Evolutionary conservation across 37 sponge, comb jelly and placozoan species (phyloP).

Genomic region (Chondrosia reniformis): DNA sequence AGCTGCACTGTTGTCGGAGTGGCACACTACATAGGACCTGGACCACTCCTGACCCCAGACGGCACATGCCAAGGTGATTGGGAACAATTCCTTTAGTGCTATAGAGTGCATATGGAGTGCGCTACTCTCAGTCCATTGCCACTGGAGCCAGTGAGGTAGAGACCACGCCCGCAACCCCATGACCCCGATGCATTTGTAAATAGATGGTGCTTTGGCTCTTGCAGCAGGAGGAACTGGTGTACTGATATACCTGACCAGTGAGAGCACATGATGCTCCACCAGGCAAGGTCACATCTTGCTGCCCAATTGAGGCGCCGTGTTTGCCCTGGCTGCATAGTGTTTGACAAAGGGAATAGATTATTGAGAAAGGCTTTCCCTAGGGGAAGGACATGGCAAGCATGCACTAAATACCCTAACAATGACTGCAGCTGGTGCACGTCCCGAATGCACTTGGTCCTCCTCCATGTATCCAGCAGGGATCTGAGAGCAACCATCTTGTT

Average conservation of each 20-base stretch:
- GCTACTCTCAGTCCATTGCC: conserved; percentile 13
- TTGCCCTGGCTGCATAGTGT: not conserved
- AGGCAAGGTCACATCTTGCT: conserved; percentile 3
- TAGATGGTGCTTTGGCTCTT: conserved; percentile 1
- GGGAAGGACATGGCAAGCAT: conserved; percentile 7
- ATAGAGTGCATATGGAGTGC: not conserved
- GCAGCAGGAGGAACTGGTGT: not conserved
- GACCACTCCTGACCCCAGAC: conserved; percentile 10
- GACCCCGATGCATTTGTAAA: conserved; percentile 25
- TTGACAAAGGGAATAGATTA: not conserved
- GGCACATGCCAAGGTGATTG: not conserved
- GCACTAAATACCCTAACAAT: conserved; percentile 9
- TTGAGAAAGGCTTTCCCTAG: conserved; percentile 15
- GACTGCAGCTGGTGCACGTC: not conserved
- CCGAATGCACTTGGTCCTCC: not conserved
- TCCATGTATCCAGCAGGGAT: not conserved
- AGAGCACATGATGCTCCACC: not conserved
- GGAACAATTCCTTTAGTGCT: conserved; percentile 12
- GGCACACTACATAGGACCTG: not conserved
- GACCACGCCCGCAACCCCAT: conserved; percentile 31
- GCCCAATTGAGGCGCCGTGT: not conserved
- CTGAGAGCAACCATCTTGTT: not conserved
- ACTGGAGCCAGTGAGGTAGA: conserved; percentile 21
- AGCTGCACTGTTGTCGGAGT: conserved; percentile 26
- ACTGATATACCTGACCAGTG: not conserved